These are phyloP conservation scores for Prinia subflava DNA, from an alignment of 2,113 vertebrate genomes.

Conservation along the genomic window DNA sequence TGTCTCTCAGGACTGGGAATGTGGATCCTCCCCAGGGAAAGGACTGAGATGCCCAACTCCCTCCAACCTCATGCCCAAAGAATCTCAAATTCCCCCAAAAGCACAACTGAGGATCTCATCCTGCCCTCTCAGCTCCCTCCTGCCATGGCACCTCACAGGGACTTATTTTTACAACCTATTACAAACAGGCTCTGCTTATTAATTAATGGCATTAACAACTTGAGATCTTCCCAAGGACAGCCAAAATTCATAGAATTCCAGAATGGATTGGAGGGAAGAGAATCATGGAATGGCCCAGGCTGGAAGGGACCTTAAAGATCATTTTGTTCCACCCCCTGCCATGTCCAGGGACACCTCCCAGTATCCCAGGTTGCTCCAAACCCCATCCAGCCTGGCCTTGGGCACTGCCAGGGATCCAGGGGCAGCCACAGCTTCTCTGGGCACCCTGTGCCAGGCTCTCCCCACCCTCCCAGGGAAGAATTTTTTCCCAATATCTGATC, in stretches of 20 bases:
- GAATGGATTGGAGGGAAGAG: neutral
- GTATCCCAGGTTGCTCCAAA: accelerated
- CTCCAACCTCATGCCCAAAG: neutral
- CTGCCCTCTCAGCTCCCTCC: neutral
- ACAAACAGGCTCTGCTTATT: neutral
- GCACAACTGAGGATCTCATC: neutral
- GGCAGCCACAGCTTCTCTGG: neutral
- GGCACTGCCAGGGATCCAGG: neutral
- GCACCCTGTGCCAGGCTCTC: neutral
- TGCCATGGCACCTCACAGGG: neutral
- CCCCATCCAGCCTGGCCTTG: accelerated
- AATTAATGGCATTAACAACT: neutral
- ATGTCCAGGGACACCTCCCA: neutral
- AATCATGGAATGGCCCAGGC: neutral
- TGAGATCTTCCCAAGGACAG: neutral
- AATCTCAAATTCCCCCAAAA: neutral
- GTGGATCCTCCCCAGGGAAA: neutral
- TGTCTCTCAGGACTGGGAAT: neutral
- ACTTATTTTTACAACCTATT: neutral
- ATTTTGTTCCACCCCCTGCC: accelerated
- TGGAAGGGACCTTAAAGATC: neutral
- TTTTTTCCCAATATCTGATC: neutral
- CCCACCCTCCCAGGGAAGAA: accelerated
- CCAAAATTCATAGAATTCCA: neutral
- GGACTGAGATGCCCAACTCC: neutral